Conservation (phyloP, 2,113 vertebrate species). For the Psammodynastes pulverulentus region DNA sequence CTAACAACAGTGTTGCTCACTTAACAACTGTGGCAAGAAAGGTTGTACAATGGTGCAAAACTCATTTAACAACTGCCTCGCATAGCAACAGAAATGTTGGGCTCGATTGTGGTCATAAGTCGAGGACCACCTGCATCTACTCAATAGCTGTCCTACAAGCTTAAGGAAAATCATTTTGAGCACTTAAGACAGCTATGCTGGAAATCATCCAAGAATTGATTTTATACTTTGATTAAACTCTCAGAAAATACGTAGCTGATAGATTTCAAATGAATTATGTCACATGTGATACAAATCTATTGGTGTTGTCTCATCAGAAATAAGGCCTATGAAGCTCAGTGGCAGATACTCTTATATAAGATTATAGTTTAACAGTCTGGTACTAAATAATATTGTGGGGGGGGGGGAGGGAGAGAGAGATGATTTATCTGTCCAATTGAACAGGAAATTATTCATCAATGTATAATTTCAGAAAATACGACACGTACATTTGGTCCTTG, state of each 20-base stretch:
- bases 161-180: background rate
- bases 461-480: background rate
- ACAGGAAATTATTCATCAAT: background rate
- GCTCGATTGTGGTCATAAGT: background rate
- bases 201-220: background rate
- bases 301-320: background rate
- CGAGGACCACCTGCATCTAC: background rate
- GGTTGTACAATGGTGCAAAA: background rate
- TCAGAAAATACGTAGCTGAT: background rate
- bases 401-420: background rate
- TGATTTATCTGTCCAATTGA: background rate
- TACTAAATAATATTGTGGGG: background rate
- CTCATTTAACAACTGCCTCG: background rate
- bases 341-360: background rate
- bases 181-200: background rate
- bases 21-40: background rate
- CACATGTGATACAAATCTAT: background rate
- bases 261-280: background rate
- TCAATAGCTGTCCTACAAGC: background rate
- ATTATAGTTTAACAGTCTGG: background rate
- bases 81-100: background rate
- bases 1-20: background rate
- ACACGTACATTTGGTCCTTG: background rate
- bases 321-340: background rate
- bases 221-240: background rate